Evolutionary conservation across 2,888 invertebrate genomes (phyloP), one percentile per base, ranked within the genome.

Genomic region (Lysandra bellargus): DNA sequence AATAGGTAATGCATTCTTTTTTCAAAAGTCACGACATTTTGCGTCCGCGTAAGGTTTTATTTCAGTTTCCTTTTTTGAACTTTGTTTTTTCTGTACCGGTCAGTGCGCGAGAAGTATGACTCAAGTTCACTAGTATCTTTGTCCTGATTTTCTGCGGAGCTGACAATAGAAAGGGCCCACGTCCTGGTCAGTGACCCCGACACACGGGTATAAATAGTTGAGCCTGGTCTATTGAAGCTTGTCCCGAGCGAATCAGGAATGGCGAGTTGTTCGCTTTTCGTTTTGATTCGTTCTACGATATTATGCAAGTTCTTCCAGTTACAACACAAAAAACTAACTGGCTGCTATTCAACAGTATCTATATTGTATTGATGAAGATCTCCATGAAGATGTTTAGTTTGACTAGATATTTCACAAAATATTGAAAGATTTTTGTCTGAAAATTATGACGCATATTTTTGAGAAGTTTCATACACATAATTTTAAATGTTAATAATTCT

Each of bases 111-210:
- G 17, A 69, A 12, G 30, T 6, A 53, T 44, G 64, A n/a, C 37
- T 37, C 37, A 72, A 64, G 78, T 72, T 57, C 30, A 14, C 23
- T 64, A 33, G 60, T 44, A 49, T 73, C 79, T 79, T 79, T 75
- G 75, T 79, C 57, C 61, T 60, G 75, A 79, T 75, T 79, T 44
- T 77, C 78, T 79, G 60, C 64, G 64, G 79, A 78, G 82, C 81
- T 80, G 80, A 83, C 84, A 83, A 84, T 83, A 80, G 82, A 80
- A 83, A 82, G 84, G 82, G 72, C 79, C 57, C 30, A 23, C 49
- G 72, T 57, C 78, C 84, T 84, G 90, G 88, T 87, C 90, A 83
- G 76, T 83, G 90, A 89, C 87, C 90, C 86, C 88, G 86, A 88
- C 89, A 84, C 83, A 85, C 85, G 82, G 83, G 82, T 84, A 85